Conservation (phyloP, 2,888 invertebrate genomes). For the Pachycephus smyrnensis region DNA sequence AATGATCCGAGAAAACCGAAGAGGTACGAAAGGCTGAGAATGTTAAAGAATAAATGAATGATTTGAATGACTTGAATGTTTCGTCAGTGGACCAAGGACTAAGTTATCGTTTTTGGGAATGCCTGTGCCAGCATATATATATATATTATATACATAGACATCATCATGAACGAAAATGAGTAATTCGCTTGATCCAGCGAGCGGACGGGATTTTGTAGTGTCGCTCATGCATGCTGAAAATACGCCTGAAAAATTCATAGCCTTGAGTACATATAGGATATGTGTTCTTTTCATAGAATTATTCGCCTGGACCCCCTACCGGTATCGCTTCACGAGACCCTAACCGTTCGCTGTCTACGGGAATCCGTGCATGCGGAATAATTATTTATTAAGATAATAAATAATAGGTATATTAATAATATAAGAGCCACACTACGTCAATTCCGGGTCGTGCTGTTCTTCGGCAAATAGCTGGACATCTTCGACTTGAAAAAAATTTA, state of each 20-base stretch:
- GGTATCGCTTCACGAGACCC: conserved; percentile 65
- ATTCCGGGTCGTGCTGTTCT: not conserved
- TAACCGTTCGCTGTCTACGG: conserved; percentile 47
- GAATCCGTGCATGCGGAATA: conserved; percentile 18
- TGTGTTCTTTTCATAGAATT: conserved; percentile 62
- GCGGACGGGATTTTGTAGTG: not conserved
- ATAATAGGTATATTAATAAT: not conserved
- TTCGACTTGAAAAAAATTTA: not conserved
- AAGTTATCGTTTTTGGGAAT: not conserved
- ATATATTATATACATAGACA: not conserved
- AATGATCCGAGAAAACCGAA: not conserved
- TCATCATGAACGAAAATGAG: not conserved
- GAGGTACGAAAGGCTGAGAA: not conserved
- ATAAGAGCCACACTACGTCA: not conserved
- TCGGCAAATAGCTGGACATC: not conserved
- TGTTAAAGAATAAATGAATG: not conserved
- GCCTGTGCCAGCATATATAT: not conserved
- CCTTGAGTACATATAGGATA: not conserved
- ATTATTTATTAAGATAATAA: not conserved
- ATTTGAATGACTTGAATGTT: not conserved
- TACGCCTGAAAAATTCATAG: not conserved
- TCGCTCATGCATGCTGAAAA: not conserved
- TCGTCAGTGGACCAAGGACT: not conserved
- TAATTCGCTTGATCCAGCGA: not conserved
- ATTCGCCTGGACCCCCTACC: conserved; percentile 64